Conservation (phyloP, 2,797 vertebrate genomes). For the Otolemur crassicaudatus region DNA sequence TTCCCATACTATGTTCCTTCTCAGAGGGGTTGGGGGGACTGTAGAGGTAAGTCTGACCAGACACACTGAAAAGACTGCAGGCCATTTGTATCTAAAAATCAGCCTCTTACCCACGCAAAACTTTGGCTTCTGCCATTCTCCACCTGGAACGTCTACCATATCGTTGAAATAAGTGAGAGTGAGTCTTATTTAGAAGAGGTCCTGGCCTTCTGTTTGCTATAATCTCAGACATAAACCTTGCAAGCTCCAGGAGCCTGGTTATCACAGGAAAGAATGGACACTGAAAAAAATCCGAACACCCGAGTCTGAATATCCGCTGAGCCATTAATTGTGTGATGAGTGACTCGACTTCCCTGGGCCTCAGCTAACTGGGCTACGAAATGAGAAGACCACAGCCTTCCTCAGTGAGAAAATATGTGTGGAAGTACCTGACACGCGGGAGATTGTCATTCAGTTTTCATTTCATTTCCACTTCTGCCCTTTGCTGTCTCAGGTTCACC, state of each 20-base stretch:
- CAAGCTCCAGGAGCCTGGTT: neutral
- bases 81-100: neutral
- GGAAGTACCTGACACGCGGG: neutral
- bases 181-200: neutral
- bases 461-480: constrained; percentile 23
- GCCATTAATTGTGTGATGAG: neutral
- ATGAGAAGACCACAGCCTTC: neutral
- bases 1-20: constrained; percentile 57
- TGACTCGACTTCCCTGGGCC: neutral
- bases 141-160: neutral
- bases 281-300: neutral
- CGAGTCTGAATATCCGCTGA: neutral
- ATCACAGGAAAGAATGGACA: neutral
- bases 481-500: constrained; percentile 40
- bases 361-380: neutral
- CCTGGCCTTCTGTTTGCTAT: neutral
- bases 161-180: neutral
- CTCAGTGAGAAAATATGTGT: neutral
- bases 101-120: neutral
- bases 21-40: constrained; percentile 46
- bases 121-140: neutral
- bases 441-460: neutral
- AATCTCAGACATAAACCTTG: neutral
- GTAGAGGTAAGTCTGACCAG: neutral
- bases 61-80: neutral